A percentile compares a stretch with the other conserved stretches of the same genome.
Conservation (phyloP, 2,113 vertebrate species). For the Smithornis capensis region DNA sequence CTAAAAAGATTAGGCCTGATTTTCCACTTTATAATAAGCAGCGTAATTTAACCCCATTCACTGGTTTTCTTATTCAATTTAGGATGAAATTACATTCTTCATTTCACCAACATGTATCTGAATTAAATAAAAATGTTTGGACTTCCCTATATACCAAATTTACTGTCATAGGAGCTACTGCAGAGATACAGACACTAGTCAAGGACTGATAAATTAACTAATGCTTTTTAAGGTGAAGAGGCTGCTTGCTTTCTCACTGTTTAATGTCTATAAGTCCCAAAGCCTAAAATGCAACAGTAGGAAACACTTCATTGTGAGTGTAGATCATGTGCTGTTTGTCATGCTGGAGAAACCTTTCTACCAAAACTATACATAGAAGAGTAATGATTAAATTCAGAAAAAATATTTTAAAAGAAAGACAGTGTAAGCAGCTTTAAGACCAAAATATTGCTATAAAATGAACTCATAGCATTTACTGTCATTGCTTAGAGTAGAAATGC, state of each 20-base stretch:
- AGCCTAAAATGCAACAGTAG: not conserved
- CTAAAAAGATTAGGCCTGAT: not conserved
- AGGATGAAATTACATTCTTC: not conserved
- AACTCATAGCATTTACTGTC: not conserved
- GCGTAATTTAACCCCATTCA: not conserved
- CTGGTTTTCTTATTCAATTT: not conserved
- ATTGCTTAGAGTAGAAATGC: not conserved
- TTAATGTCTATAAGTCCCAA: not conserved
- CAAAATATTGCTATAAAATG: not conserved
- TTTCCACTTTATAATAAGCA: not conserved
- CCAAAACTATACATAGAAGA: not conserved
- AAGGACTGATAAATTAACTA: not conserved
- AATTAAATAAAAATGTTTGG: not conserved
- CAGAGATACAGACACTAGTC: not conserved
- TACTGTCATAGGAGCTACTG: not conserved
- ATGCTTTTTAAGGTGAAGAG: not conserved
- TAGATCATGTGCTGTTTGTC: not conserved
- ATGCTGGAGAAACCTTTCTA: not conserved
- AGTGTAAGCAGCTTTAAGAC: not conserved
- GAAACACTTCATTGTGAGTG: not conserved
- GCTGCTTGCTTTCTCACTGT: not conserved
- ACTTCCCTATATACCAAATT: not conserved
- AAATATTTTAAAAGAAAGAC: not conserved
- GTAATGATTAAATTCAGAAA: not conserved
- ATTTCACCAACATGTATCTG: not conserved